A percentile compares a stretch with the other conserved stretches of the same genome.
Conservation (phyloP, 2,113 vertebrate species). For the Pongo pygmaeus region DNA sequence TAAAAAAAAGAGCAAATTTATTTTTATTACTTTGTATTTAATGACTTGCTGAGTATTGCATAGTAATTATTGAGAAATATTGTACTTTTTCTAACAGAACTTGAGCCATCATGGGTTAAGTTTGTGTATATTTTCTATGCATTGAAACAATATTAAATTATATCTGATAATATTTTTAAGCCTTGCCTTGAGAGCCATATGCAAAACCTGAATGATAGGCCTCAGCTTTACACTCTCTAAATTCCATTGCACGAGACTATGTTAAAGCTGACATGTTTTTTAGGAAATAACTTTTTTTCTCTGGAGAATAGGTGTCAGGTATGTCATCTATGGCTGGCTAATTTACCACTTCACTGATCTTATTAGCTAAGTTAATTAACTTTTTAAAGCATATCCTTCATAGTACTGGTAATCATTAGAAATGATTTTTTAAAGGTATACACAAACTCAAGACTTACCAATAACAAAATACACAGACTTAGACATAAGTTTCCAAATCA, state of each 20-base stretch:
- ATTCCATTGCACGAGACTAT: neutral
- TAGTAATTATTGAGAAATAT: neutral
- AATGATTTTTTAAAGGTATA: neutral
- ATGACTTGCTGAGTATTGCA: neutral
- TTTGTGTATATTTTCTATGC: neutral
- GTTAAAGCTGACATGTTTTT: conserved; percentile 29
- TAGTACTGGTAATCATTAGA: neutral
- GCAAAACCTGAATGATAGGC: neutral
- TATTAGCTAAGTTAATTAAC: conserved; percentile 50
- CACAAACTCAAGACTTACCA: neutral
- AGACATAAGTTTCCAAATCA: neutral
- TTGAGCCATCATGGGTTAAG: neutral
- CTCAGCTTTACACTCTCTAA: neutral
- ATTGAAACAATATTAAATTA: neutral
- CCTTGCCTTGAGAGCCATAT: neutral
- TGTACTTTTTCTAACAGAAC: neutral
- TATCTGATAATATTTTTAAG: neutral
- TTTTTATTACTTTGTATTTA: neutral
- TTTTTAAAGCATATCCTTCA: conserved; percentile 28
- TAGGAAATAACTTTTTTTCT: conserved; percentile 49
- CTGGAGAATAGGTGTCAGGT: conserved; percentile 58
- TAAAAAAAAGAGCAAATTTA: neutral
- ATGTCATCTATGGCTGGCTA: conserved; percentile 12
- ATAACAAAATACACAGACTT: neutral
- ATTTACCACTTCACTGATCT: conserved; percentile 61